phyloP scores from a whole-genome alignment of 2,888 invertebrate species.

The Apamea epomidion region DNA sequence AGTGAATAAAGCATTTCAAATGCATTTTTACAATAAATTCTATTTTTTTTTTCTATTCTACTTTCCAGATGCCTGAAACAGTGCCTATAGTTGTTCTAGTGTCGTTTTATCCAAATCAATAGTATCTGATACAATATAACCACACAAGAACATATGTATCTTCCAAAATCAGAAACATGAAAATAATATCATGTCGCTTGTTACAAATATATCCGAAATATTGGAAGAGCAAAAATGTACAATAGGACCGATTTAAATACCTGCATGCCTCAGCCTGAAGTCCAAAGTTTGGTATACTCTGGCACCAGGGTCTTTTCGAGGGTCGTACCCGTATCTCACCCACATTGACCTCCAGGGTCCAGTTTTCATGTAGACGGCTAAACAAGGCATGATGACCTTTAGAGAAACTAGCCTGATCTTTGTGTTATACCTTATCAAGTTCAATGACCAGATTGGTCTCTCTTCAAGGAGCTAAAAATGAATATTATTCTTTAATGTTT shows the following conservation, averaged over 20 bases:
- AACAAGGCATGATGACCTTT: conserved; percentile 94
- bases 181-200: not conserved
- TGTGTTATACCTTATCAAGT: conserved; percentile 92
- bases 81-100: not conserved
- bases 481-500: not conserved
- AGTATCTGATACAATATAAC: not conserved
- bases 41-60: not conserved
- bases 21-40: not conserved
- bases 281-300: conserved; percentile 97
- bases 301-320: conserved; percentile 94
- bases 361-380: conserved; percentile 95
- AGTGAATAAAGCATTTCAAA: not conserved
- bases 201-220: not conserved
- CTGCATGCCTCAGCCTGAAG: conserved; percentile 92
- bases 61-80: not conserved
- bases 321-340: conserved; percentile 97
- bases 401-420: conserved; percentile 91
- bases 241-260: conserved; percentile 77
- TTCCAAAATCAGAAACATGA: not conserved
- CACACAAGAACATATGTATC: not conserved
- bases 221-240: not conserved
- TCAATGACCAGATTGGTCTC: conserved; percentile 97
- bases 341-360: conserved; percentile 98
- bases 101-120: not conserved
- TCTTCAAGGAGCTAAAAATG: conserved; percentile 93